These are phyloP conservation scores for Rhegmatorhina hoffmannsi DNA, from an alignment of 2,113 vertebrate species.

Conservation along the genomic window DNA sequence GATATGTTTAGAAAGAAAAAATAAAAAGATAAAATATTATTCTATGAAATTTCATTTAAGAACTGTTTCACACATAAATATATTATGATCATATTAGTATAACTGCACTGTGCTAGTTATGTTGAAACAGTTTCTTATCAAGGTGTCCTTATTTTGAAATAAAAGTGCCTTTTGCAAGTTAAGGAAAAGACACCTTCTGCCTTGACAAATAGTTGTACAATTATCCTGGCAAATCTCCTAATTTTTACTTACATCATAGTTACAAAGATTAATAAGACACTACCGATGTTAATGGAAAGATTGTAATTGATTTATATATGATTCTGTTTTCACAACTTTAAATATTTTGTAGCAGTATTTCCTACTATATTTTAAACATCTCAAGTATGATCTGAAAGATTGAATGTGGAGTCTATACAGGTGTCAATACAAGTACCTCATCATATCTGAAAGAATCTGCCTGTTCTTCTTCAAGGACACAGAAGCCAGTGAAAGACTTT, in stretches of 20 bases:
- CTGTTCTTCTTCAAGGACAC: background rate
- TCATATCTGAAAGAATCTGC: background rate
- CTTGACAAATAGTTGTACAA: background rate
- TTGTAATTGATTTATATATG: background rate
- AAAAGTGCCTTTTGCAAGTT: background rate
- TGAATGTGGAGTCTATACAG: background rate
- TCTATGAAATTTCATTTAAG: background rate
- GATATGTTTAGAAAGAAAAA: background rate
- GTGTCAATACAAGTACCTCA: background rate
- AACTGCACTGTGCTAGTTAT: background rate
- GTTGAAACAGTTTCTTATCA: background rate
- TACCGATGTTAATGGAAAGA: background rate
- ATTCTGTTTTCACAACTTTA: background rate
- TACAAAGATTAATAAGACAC: background rate
- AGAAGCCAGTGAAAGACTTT: background rate
- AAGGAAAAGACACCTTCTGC: background rate
- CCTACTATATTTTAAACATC: background rate
- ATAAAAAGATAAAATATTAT: background rate
- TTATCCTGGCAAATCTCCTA: background rate
- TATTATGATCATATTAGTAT: background rate
- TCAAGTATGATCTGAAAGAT: background rate
- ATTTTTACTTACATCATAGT: background rate
- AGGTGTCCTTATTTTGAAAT: background rate
- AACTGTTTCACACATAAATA: background rate
- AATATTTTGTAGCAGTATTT: background rate